These are phyloP conservation scores for Etheostoma cragini DNA, from an alignment of 2,113 vertebrate species.

Conservation along the genomic window DNA sequence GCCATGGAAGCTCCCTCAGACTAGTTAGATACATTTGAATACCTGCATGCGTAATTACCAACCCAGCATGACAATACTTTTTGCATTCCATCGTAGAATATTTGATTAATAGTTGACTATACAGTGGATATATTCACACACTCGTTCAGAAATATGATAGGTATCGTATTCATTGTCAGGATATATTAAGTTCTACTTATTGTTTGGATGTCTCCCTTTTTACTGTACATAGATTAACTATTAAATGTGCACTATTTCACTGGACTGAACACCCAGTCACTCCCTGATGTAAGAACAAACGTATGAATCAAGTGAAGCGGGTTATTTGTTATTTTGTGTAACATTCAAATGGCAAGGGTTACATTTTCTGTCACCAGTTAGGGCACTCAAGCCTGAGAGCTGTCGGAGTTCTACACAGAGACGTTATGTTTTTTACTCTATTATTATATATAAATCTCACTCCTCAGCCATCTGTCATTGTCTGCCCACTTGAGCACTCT, in stretches of 20 bases:
- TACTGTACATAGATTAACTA: conserved; percentile 9
- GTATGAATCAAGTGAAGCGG: conserved; percentile 11
- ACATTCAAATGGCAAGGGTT: conserved; percentile 1
- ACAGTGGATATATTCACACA: too few relatives aligned
- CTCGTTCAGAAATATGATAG: too few relatives aligned
- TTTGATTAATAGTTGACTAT: too few relatives aligned
- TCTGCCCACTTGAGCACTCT: conserved; percentile 5
- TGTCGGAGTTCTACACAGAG: neutral
- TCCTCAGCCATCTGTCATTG: conserved; percentile 12
- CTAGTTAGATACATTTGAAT: too few relatives aligned
- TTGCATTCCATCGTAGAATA: too few relatives aligned
- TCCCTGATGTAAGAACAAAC: conserved; percentile 13
- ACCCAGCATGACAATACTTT: too few relatives aligned
- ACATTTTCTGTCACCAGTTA: neutral
- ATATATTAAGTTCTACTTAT: too few relatives aligned
- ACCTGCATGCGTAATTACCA: too few relatives aligned
- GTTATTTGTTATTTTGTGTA: conserved; percentile 14
- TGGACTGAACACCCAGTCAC: neutral
- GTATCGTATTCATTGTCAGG: too few relatives aligned
- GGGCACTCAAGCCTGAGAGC: neutral
- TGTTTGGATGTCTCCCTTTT: too few relatives aligned
- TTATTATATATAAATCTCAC: conserved; percentile 2
- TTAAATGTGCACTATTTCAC: conserved; percentile 8
- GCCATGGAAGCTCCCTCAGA: too few relatives aligned
- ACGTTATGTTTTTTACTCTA: neutral